Percentiles rank a stretch among this genome's conserved stretches.
These are phyloP conservation scores for Drosophila kuntzei DNA, from an alignment of 2,888 invertebrate species.

Conservation along the genomic window DNA sequence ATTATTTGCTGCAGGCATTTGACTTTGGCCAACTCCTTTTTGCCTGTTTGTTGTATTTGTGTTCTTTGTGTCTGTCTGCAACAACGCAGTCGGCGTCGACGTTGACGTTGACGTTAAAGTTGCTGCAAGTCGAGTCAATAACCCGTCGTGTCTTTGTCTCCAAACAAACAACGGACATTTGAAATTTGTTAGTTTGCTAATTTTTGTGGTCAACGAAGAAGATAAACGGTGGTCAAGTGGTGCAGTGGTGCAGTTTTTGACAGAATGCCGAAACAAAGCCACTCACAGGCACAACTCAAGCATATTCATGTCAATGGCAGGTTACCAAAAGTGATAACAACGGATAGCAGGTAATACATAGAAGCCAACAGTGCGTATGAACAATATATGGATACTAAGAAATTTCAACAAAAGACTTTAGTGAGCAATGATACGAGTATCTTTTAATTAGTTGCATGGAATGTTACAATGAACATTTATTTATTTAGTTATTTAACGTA, in stretches of 20 bases:
- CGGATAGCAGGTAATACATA: slow-evolving; percentile 63
- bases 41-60: neutral
- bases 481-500: too few species aligned
- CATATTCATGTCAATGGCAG: slow-evolving; percentile 64
- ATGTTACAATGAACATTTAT: too few species aligned
- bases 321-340: slow-evolving; percentile 59
- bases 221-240: neutral
- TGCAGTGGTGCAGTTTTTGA: neutral
- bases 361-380: neutral
- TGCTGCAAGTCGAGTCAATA: slow-evolving; percentile 45
- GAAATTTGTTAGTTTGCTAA: slow-evolving; percentile 21
- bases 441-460: too few species aligned
- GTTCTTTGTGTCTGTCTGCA: slow-evolving; percentile 63
- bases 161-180: slow-evolving; percentile 16
- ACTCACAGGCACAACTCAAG: slow-evolving; percentile 52
- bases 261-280: slow-evolving; percentile 65
- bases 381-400: neutral
- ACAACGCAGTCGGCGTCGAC: slow-evolving; percentile 13
- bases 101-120: slow-evolving; percentile 14
- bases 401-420: neutral
- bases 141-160: slow-evolving; percentile 51
- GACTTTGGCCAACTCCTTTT: slow-evolving; percentile 19
- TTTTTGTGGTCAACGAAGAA: neutral
- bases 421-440: neutral
- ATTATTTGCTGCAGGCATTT: neutral